These are phyloP conservation scores for Epinotia bilunana DNA, from an alignment of 2,888 invertebrate genomes.

Conservation along the genomic window DNA sequence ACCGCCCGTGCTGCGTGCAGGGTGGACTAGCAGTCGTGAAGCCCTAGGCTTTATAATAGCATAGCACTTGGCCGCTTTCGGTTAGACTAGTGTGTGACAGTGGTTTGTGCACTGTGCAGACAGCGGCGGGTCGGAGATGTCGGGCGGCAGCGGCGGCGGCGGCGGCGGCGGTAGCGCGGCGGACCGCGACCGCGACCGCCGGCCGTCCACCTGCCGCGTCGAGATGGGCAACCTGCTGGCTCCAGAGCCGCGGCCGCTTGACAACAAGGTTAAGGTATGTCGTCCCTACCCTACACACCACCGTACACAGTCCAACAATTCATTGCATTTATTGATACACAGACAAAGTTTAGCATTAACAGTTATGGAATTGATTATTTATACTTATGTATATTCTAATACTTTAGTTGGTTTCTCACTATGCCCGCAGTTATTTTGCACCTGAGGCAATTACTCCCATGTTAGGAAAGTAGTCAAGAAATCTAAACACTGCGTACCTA, in stretches of 20 bases:
- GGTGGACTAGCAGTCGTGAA: background rate
- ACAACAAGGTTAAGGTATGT: slow-evolving; percentile 90
- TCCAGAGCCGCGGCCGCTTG: slow-evolving; percentile 87
- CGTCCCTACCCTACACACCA: background rate
- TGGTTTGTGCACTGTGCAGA: slow-evolving; percentile 49
- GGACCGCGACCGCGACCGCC: slow-evolving; percentile 76
- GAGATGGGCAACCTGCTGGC: slow-evolving; percentile 87
- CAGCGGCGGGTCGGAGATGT: slow-evolving; percentile 58
- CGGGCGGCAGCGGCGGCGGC: slow-evolving; percentile 60
- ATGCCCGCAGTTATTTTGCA: no score
- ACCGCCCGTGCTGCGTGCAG: slow-evolving; percentile 39
- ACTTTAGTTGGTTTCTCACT: no score
- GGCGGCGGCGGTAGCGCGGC: slow-evolving; percentile 73
- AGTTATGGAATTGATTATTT: no score
- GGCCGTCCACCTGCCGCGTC: slow-evolving; percentile 80
- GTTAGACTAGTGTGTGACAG: slow-evolving; percentile 10
- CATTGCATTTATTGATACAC: no score
- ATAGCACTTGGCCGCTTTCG: background rate
- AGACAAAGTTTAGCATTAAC: no score
- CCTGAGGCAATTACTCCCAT: no score
- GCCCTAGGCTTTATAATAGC: background rate
- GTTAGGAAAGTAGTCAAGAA: no score
- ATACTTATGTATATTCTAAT: no score
- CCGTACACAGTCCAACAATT: background rate
- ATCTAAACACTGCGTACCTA: no score